Conservation (phyloP, 2,113 vertebrate species). For the Rhodinocichla rosea region DNA sequence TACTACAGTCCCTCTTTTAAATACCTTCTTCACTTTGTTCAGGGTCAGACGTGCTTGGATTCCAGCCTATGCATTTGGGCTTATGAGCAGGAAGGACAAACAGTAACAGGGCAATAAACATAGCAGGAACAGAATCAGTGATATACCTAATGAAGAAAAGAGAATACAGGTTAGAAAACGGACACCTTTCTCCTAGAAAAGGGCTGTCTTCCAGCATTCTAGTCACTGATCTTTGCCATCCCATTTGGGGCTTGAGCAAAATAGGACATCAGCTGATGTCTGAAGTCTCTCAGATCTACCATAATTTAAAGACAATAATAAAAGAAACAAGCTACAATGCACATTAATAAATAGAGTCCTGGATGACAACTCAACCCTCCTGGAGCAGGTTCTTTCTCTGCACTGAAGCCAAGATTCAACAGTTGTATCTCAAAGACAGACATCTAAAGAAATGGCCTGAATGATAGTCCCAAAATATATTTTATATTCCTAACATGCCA, state of each 20-base stretch:
- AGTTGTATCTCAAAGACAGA: not conserved
- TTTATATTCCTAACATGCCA: not conserved
- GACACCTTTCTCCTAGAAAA: not conserved
- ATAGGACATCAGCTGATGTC: not conserved
- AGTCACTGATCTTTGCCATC: not conserved
- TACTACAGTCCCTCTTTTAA: not conserved
- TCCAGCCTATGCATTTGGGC: constrained; percentile 74
- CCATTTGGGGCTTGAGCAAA: not conserved
- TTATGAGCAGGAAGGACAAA: constrained; percentile 87
- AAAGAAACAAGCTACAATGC: not conserved
- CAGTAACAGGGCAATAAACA: constrained; percentile 72
- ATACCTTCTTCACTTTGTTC: constrained; percentile 74
- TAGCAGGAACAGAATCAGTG: constrained; percentile 74
- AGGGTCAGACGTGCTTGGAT: constrained; percentile 51
- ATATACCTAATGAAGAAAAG: constrained; percentile 75
- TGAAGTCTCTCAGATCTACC: not conserved
- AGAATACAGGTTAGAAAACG: not conserved
- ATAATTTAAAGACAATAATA: not conserved
- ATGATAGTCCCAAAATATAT: not conserved
- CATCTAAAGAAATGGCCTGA: not conserved
- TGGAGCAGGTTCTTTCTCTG: not conserved
- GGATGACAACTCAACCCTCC: not conserved
- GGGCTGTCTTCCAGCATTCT: not conserved
- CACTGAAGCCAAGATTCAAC: not conserved
- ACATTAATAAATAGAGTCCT: not conserved